Evolutionary conservation across 2,113 vertebrate genomes (phyloP).

Genomic region (Mormyrus lacerda): DNA sequence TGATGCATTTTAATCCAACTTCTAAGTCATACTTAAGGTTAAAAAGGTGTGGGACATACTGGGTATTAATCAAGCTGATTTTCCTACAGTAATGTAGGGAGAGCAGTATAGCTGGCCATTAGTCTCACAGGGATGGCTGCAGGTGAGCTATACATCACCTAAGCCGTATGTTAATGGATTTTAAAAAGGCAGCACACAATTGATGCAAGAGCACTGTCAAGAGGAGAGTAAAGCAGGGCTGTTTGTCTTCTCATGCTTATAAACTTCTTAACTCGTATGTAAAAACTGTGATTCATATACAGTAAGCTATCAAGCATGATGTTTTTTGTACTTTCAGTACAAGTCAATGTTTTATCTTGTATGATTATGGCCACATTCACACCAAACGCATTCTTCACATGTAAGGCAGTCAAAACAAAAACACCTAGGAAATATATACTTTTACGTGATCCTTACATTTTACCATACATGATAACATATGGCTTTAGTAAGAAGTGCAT

Average conservation of each 20-base stretch:
- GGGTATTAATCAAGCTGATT: constrained; percentile 55
- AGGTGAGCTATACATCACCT: constrained; percentile 43
- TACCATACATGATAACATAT: not conserved
- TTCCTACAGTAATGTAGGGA: constrained; percentile 41
- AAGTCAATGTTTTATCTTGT: not conserved
- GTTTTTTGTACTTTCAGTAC: not conserved
- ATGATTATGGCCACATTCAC: not conserved
- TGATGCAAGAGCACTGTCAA: constrained; percentile 18
- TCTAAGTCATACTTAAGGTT: constrained; percentile 17
- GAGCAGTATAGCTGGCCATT: constrained; percentile 47
- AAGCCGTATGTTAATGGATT: constrained; percentile 43
- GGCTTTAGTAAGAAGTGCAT: not conserved
- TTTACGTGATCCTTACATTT: not conserved
- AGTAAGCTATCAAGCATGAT: not conserved
- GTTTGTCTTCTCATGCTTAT: constrained; percentile 23
- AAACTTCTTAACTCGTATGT: not conserved
- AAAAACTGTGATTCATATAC: not conserved
- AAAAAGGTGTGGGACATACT: constrained; percentile 10
- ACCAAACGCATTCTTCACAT: not conserved
- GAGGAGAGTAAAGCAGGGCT: constrained; percentile 22
- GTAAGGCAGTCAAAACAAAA: not conserved
- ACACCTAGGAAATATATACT: not conserved
- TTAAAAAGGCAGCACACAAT: constrained; percentile 31
- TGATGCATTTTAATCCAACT: constrained; percentile 9
- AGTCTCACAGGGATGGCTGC: constrained; percentile 50